A percentile compares a stretch with the other conserved stretches of the same genome.
Conservation (phyloP, 1,140 invertebrate species). For the Nasonia vitripennis region DNA sequence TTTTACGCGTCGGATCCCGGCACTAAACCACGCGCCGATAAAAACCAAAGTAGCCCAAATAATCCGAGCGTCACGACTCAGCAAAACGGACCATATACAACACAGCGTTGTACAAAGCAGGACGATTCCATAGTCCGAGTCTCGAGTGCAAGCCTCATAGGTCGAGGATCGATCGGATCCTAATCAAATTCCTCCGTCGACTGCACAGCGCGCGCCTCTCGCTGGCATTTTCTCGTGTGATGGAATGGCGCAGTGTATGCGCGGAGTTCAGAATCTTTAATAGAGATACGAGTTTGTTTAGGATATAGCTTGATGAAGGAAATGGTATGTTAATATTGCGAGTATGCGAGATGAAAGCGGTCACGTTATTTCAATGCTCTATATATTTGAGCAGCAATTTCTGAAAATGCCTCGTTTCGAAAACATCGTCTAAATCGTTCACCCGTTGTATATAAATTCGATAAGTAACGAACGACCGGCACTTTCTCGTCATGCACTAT, state of each 20-base stretch:
- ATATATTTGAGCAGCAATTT: too few relatives aligned
- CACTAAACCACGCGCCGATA: not conserved
- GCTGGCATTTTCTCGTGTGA: not conserved
- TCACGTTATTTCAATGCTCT: too few relatives aligned
- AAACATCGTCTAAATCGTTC: not conserved
- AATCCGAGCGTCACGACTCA: not conserved
- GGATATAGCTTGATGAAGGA: not conserved
- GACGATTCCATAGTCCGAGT: not conserved
- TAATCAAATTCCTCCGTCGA: conserved; percentile 26
- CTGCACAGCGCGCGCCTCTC: not conserved
- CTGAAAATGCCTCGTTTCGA: too few relatives aligned
- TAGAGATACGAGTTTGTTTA: not conserved
- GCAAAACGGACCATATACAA: not conserved
- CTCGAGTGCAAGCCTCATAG: not conserved
- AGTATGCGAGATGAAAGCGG: too few relatives aligned
- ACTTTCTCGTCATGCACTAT: not conserved
- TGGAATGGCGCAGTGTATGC: not conserved
- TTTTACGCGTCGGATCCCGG: not conserved
- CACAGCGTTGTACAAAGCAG: not conserved
- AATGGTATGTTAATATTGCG: too few relatives aligned
- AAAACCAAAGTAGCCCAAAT: not conserved
- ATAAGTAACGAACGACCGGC: not conserved
- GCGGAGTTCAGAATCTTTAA: not conserved
- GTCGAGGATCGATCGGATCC: conserved; percentile 8
- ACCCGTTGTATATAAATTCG: too few relatives aligned